These are phyloP conservation scores for Phoenicopterus ruber DNA, from an alignment of 2,113 vertebrate genomes.

Conservation along the genomic window DNA sequence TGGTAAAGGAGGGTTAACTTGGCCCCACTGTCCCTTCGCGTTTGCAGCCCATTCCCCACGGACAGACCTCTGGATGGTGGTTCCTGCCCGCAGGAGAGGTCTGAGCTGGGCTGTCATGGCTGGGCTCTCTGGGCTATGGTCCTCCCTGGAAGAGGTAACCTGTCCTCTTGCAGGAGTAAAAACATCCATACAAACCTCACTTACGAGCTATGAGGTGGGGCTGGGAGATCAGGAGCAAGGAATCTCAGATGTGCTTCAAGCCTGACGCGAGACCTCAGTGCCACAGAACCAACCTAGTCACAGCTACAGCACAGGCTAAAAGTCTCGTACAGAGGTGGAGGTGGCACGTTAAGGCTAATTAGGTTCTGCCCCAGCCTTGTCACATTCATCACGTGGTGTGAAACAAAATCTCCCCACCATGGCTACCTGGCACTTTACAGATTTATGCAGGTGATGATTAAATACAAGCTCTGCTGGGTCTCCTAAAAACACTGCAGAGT, in stretches of 20 bases:
- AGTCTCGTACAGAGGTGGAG: neutral
- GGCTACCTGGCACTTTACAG: neutral
- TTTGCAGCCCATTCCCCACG: neutral
- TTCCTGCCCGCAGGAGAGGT: neutral
- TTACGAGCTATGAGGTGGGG: neutral
- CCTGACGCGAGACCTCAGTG: neutral
- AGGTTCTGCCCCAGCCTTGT: neutral
- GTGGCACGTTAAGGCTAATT: neutral
- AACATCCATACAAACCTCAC: neutral
- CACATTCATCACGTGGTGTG: rapidly evolving
- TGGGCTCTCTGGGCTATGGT: neutral
- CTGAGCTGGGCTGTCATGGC: neutral
- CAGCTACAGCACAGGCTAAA: neutral
- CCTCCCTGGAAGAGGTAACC: neutral
- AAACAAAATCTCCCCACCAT: neutral
- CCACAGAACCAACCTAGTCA: neutral
- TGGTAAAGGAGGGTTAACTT: neutral
- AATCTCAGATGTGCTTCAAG: neutral
- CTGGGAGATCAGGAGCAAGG: neutral
- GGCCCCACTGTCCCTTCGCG: neutral
- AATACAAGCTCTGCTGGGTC: neutral
- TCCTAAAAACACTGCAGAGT: neutral
- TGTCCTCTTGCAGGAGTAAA: neutral
- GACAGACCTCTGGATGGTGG: neutral
- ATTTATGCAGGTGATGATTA: neutral